A percentile compares a stretch with the other conserved stretches of the same genome.
phyloP scores from a whole-genome alignment of 2,113 vertebrate species.

The Gymnobelideus leadbeateri region DNA sequence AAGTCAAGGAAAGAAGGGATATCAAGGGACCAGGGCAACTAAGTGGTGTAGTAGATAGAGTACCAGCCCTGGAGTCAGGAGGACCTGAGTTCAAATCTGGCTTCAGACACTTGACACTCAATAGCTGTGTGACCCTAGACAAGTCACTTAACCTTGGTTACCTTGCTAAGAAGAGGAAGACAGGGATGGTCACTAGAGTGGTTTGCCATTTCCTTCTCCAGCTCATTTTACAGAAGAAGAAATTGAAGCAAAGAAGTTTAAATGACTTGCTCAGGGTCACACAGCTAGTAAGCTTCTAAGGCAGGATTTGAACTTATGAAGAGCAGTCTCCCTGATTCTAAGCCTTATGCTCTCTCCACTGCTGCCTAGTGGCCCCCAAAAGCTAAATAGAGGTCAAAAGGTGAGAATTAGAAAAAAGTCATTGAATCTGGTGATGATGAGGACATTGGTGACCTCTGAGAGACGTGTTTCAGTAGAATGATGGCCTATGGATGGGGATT shows the following conservation, averaged over 20 bases:
- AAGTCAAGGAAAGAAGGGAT: background rate
- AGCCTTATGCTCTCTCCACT: background rate
- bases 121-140: no score
- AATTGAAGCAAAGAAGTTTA: background rate
- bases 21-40: background rate
- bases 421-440: background rate
- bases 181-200: background rate
- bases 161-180: no score
- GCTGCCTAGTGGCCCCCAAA: no score
- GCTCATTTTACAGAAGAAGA: background rate
- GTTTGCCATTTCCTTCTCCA: background rate
- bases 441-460: background rate
- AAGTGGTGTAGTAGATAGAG: no score
- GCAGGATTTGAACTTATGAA: background rate
- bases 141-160: no score
- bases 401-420: background rate
- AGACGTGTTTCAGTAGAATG: background rate
- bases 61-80: no score
- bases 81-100: no score
- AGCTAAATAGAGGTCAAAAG: background rate
- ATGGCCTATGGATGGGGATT: fast-evolving
- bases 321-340: background rate
- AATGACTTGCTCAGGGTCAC: background rate
- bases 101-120: no score
- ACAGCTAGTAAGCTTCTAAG: background rate